Base-by-base conservation (phyloP, 2,888 invertebrate genomes). In the Ferdinandea cuprea region DNA sequence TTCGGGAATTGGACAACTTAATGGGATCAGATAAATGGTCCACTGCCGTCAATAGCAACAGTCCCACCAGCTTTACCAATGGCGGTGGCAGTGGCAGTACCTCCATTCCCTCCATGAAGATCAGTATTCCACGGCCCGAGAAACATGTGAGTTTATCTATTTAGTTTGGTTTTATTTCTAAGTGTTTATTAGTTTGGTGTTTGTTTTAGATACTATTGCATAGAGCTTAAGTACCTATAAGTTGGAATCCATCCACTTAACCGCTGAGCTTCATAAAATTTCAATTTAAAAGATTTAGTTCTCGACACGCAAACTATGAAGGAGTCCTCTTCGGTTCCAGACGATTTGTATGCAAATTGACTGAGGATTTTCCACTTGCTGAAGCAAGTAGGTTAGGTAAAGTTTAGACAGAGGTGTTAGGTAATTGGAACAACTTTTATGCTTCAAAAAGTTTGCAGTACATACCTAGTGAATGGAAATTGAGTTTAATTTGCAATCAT, bases 1-100 rank as follows among this genome's bases (percentile, higher is more conserved):
- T 91, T 85, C 90, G 88, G 86, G 91, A 91, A 87, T 88, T 91
- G 87, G 90, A 91, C 87, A 90, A 88, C 87, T 88, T 91, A 88
- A 90, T 91, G 89, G 88, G 88, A 86, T 86, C 88, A 85, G 89
- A 89, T 88, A 89, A 90, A 85, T 71, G 80, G 86, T 85, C 86
- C 86, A 61, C 61, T n/a, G n/a, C n/a, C 61, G 78, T 66, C 21
- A 52, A 63, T 42, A 52, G 73, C 30, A 37, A 25, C 32, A 48
- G 54, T 58, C 58, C 76, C n/a, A 63, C 72, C 44, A 56, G 50
- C 80, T 56, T 59, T 19, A 59, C 71, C 54, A 73, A 69, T 52
- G 74, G 69, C 44, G 19, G 35, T 52, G 44, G 59, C 44, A 19
- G 35, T 52, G 44, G 59, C 59, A 15, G 74, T 25, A 8, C 80